These are phyloP conservation scores for Holothuria scabra DNA, from an alignment of 53 echinoderm and acorn worm species.

Conservation along the genomic window DNA sequence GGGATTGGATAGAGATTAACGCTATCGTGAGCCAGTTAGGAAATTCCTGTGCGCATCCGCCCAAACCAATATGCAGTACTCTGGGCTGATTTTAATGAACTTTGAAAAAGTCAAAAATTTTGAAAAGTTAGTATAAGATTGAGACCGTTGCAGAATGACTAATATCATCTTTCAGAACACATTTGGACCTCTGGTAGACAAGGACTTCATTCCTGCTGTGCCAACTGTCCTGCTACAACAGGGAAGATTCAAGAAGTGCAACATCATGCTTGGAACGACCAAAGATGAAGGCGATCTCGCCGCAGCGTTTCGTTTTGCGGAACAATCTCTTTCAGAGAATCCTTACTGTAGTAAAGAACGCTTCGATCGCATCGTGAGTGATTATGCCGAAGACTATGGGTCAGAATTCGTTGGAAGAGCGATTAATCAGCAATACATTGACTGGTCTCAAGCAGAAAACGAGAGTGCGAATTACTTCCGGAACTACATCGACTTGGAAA, in stretches of 20 bases:
- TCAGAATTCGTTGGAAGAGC: constrained; percentile 56
- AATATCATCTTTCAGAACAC: constrained; percentile 8
- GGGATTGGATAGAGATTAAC: too few species aligned
- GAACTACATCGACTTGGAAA: constrained; percentile 63
- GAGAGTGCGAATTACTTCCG: constrained; percentile 72
- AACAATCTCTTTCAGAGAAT: constrained; percentile 32
- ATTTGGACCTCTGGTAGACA: constrained; percentile 65
- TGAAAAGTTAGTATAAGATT: too few species aligned
- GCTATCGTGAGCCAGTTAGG: too few species aligned
- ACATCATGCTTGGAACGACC: constrained; percentile 62
- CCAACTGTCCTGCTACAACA: constrained; percentile 48
- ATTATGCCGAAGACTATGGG: constrained; percentile 47
- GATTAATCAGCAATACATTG: constrained; percentile 72
- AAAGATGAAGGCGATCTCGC: constrained; percentile 65
- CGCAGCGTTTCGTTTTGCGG: constrained; percentile 53
- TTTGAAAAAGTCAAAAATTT: too few species aligned
- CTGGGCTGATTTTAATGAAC: too few species aligned
- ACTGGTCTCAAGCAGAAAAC: constrained; percentile 75
- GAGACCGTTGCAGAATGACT: too few species aligned
- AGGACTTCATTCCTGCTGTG: constrained; percentile 46
- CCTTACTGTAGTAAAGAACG: constrained; percentile 38
- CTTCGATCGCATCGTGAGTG: constrained; percentile 52
- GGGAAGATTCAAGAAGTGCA: constrained; percentile 67
- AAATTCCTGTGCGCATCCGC: too few species aligned
- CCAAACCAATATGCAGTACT: too few species aligned